phyloP scores from a whole-genome alignment of 2,888 invertebrate genomes.

The Parnassius glacialis region DNA sequence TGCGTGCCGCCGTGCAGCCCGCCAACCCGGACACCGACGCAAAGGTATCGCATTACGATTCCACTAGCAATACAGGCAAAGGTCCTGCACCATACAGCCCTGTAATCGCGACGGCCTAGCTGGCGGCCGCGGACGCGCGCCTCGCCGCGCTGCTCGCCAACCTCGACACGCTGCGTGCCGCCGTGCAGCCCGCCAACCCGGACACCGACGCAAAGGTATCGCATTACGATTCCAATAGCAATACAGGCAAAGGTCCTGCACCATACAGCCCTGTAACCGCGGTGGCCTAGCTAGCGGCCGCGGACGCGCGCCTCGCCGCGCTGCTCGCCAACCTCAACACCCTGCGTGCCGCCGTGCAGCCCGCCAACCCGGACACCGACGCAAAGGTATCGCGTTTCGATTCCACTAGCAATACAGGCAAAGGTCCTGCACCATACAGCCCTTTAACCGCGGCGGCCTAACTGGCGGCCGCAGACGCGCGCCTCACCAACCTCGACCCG shows the following conservation, averaged over 20 bases:
- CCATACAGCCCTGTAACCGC: no score
- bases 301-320: constrained; percentile 89
- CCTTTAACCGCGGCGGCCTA: constrained; percentile 78
- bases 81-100: no score
- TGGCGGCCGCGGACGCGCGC: constrained; percentile 92
- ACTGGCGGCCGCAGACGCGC: constrained; percentile 91
- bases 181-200: constrained; percentile 79
- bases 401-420: no score
- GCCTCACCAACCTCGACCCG: constrained; percentile 89
- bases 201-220: constrained; percentile 84
- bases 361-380: constrained; percentile 82
- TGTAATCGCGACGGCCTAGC: constrained; percentile 79
- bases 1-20: constrained; percentile 80
- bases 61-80: no score
- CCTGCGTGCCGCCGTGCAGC: constrained; percentile 80
- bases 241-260: no score
- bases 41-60: constrained; percentile 66
- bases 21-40: constrained; percentile 84
- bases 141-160: constrained; percentile 87
- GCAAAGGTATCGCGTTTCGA: constrained; percentile 74
- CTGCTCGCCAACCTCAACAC: constrained; percentile 89
- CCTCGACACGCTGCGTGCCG: constrained; percentile 86
- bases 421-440: no score
- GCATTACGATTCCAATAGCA: no score
- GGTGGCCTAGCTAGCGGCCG: constrained; percentile 89